Conservation (phyloP, 2,797 vertebrate genomes). For the Aphelocoma californica region DNA sequence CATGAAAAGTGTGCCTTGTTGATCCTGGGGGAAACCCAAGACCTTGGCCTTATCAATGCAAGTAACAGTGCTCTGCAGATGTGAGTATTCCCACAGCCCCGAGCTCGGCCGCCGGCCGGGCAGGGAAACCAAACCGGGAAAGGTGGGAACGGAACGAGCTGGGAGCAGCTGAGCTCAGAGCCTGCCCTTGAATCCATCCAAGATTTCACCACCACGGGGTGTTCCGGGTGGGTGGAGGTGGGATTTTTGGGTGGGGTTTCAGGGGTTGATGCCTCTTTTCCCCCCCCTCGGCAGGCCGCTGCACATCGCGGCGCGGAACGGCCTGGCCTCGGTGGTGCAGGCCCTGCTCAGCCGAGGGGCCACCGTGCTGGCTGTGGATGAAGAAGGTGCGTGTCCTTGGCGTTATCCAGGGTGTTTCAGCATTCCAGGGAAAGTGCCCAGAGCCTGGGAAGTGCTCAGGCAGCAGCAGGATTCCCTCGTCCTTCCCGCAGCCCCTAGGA, state of each 20-base stretch:
- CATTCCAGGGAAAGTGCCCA: background rate
- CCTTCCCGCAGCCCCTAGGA: too few species aligned
- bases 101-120: too few species aligned
- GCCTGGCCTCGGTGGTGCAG: conserved; percentile 94
- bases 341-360: conserved; percentile 93
- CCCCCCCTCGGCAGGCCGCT: conserved; percentile 83
- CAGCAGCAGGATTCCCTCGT: too few species aligned
- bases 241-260: too few species aligned
- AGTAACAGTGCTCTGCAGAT: conserved; percentile 93
- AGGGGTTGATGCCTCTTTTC: too few species aligned
- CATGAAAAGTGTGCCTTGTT: conserved; percentile 98
- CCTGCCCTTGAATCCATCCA: too few species aligned
- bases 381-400: conserved; percentile 82
- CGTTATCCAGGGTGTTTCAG: background rate
- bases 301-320: conserved; percentile 93
- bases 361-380: conserved; percentile 94
- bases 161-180: too few species aligned
- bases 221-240: too few species aligned
- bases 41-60: conserved; percentile 93
- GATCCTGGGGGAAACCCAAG: conserved; percentile 92
- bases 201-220: too few species aligned
- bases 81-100: conserved; percentile 77
- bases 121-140: background rate
- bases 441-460: background rate
- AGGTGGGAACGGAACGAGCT: background rate